phyloP scores from a whole-genome alignment of 2,797 vertebrate genomes.

The Antennarius maculatus region DNA sequence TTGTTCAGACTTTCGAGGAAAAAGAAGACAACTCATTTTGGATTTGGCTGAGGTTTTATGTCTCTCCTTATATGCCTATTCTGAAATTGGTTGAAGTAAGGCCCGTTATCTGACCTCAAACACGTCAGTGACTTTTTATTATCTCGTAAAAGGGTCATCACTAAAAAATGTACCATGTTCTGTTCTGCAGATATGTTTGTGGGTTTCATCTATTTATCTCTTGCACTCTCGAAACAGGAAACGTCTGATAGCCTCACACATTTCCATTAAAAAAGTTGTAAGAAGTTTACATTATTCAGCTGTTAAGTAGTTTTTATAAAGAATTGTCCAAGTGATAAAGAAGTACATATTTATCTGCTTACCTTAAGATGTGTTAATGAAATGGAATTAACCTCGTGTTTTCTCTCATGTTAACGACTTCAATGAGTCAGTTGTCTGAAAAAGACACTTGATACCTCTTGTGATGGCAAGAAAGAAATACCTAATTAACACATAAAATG shows the following conservation, averaged over 20 bases:
- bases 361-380: slow-evolving; percentile 4
- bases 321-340: background rate
- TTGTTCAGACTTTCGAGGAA: slow-evolving; percentile 5
- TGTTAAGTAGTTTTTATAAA: background rate
- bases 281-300: background rate
- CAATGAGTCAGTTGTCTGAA: background rate
- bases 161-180: slow-evolving; percentile 3
- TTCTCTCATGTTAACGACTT: background rate
- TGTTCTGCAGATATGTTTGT: slow-evolving; percentile 35
- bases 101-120: slow-evolving; percentile 67
- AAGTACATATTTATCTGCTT: background rate
- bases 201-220: slow-evolving; percentile 16
- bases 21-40: slow-evolving; percentile 30
- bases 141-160: background rate
- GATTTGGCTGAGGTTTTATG: slow-evolving; percentile 46
- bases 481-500: background rate
- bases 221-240: slow-evolving; percentile 5
- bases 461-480: background rate
- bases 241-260: slow-evolving; percentile 12
- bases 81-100: slow-evolving; percentile 54
- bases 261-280: background rate
- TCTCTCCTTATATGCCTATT: slow-evolving; percentile 38
- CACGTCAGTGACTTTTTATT: slow-evolving; percentile 15
- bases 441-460: too few relatives aligned
- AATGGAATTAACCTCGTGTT: slow-evolving; percentile 5